Evolutionary conservation across 2,797 vertebrate species (phyloP), one percentile per base, ranked within the genome.

Genomic region (Lepilemur septentrionalis): DNA sequence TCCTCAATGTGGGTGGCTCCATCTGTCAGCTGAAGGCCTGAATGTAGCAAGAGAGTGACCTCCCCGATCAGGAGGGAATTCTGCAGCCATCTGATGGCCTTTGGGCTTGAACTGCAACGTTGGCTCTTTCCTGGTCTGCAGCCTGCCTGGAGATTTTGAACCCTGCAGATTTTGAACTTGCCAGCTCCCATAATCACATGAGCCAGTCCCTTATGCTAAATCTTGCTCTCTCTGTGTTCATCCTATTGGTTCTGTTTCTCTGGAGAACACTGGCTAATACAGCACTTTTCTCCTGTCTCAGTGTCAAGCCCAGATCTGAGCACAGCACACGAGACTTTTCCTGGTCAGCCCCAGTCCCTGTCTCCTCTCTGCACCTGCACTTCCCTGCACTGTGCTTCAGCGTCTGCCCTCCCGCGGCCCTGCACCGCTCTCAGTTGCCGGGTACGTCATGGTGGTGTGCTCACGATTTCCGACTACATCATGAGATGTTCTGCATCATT

Each of bases 321-420:
- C 4, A 12, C 23, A 3, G 48, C 15, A 0, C 5, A 4, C 12
- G 0, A 35, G 43, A 59, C n/a, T 43, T n/a, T 81, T 14, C 7
- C 7, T 2, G 0, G 15, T 6, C 65, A 61, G 59, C 32, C 48
- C 4, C 13, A 25, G 70, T 35, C 61, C n/a, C 30, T 35, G 28
- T 46, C 46, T 2, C 63, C 38, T 70, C 22, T 48, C 5, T 15
- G 57, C 1, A 3, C n/a, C 79, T 17, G 15, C 32, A 67, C 20
- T 35, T 1, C 2, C n/a, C 79, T 17, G 15, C 32, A 67, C 20
- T 35, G 57, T 5, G 0, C 22, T 43, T 75, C 46, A 0, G 1
- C 0, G 3, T 22, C 46, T 7, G 1, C 22, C 35, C 22, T 13
- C 28, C n/a, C 28, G n/a, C 2, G 0, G 12, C 43, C 20, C 15